Conservation (phyloP, 2,113 vertebrate species). For the Apodemus sylvaticus region DNA sequence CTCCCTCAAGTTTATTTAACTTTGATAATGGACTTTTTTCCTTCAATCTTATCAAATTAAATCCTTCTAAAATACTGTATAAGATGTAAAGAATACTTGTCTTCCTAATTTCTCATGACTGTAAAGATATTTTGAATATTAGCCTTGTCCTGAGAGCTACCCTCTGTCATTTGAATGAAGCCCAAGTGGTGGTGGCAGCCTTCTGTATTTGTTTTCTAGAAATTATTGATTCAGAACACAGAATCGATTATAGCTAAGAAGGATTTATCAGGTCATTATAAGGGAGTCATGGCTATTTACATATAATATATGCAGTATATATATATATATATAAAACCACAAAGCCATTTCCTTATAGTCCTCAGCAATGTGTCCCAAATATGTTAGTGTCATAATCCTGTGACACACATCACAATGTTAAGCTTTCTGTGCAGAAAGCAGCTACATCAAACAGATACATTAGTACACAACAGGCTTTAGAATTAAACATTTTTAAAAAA, state of each 20-base stretch:
- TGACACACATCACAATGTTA: neutral
- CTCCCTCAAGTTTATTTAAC: neutral
- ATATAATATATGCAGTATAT: neutral
- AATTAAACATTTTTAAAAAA: neutral
- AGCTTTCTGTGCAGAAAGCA: neutral
- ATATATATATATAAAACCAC: neutral
- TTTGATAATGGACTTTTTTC: neutral
- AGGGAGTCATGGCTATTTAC: neutral
- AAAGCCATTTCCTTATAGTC: neutral
- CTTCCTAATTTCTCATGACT: neutral
- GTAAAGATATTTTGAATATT: neutral
- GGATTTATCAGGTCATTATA: constrained; percentile 14
- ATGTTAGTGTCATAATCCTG: neutral
- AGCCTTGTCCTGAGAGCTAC: neutral
- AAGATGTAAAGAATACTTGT: constrained; percentile 25
- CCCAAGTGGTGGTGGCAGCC: neutral
- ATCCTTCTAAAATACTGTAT: neutral
- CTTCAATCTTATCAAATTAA: neutral
- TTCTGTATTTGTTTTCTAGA: constrained; percentile 33
- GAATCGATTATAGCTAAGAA: neutral
- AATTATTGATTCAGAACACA: constrained; percentile 34
- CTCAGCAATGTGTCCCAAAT: neutral
- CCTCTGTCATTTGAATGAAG: neutral
- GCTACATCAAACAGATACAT: neutral
- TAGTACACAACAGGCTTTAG: neutral